A percentile compares a stretch with the other conserved stretches of the same genome.
Conservation (phyloP, 2,113 vertebrate genomes). For the Dunckerocampus dactyliophorus region DNA sequence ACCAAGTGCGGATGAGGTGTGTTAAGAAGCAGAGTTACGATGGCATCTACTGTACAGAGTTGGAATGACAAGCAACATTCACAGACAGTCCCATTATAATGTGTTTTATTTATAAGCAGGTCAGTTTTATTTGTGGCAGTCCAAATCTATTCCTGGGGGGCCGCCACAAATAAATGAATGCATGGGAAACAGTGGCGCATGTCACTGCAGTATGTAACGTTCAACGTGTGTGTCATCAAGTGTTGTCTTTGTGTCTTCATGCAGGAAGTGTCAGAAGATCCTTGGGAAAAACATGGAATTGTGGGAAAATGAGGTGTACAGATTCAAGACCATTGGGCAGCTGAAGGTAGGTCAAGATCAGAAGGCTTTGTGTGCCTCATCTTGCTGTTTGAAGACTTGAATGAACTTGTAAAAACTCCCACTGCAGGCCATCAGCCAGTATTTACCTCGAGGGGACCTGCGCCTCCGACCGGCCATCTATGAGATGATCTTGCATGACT, state of each 20-base stretch:
- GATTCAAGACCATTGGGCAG: constrained; percentile 96
- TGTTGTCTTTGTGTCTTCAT: constrained; percentile 11
- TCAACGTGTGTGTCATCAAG: too few relatives aligned
- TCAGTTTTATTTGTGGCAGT: too few relatives aligned
- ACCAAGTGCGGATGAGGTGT: too few relatives aligned
- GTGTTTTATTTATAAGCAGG: too few relatives aligned
- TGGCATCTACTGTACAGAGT: too few relatives aligned
- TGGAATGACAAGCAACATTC: too few relatives aligned
- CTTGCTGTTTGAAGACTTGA: too few relatives aligned
- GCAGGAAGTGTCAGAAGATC: constrained; percentile 96
- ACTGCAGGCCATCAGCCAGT: constrained; percentile 90
- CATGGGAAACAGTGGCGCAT: not conserved
- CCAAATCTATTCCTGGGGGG: too few relatives aligned
- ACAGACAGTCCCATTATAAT: too few relatives aligned
- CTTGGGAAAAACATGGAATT: constrained; percentile 97
- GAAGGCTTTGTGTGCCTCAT: not conserved
- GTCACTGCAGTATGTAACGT: not conserved
- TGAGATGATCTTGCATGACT: constrained; percentile 97
- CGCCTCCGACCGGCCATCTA: constrained; percentile 93
- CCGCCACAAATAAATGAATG: too few relatives aligned
- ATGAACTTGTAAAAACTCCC: not conserved
- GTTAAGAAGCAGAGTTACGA: too few relatives aligned
- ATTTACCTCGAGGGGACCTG: constrained; percentile 91
- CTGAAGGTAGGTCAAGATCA: constrained; percentile 78
- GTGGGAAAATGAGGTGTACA: constrained; percentile 98